Percentiles rank a stretch among this genome's conserved stretches.
Evolutionary conservation across 2,113 vertebrate genomes (phyloP).

Genomic region (Delphinus delphis): DNA sequence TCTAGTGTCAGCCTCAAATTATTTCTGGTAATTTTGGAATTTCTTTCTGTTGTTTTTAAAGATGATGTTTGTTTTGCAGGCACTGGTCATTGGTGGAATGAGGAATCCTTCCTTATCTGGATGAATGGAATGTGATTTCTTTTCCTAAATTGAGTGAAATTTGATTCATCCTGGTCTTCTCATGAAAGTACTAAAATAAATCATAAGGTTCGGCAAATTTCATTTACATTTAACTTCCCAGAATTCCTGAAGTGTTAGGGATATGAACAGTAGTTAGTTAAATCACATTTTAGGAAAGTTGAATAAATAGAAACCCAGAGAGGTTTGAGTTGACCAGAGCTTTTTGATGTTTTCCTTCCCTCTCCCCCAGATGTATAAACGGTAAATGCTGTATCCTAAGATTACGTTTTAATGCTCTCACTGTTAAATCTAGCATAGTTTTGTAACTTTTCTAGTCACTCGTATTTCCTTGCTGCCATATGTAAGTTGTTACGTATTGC

Average conservation of each 20-base stretch:
- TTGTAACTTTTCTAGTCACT: background rate
- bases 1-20: conserved; percentile 15
- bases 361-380: no score
- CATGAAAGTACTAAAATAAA: background rate
- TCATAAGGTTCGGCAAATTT: background rate
- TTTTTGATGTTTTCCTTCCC: background rate
- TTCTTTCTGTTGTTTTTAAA: background rate
- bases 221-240: background rate
- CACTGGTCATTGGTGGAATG: conserved; percentile 22
- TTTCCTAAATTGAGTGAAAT: conserved; percentile 45
- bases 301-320: background rate
- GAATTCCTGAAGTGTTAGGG: background rate
- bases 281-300: background rate
- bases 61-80: conserved; percentile 28
- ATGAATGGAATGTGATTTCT: conserved; percentile 46
- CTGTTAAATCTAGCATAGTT: background rate
- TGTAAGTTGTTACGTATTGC: background rate
- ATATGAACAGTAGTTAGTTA: background rate
- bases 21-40: conserved; percentile 42
- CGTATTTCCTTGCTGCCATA: background rate
- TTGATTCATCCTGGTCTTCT: conserved; percentile 22
- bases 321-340: background rate
- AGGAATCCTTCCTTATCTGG: background rate
- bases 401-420: background rate
- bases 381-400: background rate